Evolutionary conservation across 2,888 invertebrate genomes (phyloP), one percentile per base, ranked within the genome.

Genomic region (Tanypteryx hageni): DNA sequence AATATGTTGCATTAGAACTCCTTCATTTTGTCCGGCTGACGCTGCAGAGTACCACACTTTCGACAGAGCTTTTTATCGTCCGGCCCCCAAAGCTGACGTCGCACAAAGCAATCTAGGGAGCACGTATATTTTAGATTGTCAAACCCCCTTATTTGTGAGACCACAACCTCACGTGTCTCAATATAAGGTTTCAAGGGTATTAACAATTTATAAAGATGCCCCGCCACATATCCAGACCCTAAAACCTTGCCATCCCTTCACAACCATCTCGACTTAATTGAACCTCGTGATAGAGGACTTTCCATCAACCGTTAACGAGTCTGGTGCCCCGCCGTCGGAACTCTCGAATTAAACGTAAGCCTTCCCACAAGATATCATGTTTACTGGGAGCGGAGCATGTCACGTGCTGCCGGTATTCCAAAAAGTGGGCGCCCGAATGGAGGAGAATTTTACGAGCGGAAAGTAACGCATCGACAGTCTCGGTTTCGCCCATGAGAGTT

Each of bases 401-500:
- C 76, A 22, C 76, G 18, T 18, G 76, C 22, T 11, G 76, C 76
- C 22, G 8, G 22, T 27, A 76, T 64, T 18, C 64, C 64, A n/a
- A 64, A 64, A 44, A 5, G 44, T 44, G 44, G 1, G 44, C 64
- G 64, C 8, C 68, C n/a, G 68, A 68, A 68, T n/a, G 4, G 18
- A 76, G 27, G 18, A 76, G 27, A 76, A 76, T 76, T 76, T 76
- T 27, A 76, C 76, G 27, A 76, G 76, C 27, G 76, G 76, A 76
- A 13, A 27, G 18, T 22, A 4, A 18, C 18, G 18, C 5, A 18
- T 7, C 13, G 18, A 61, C n/a, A n/a, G 18, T 68, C 22, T 76
- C 22, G 27, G 22, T 76, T 22, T 27, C 76, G 22, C 11, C 76
- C 11, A 76, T 10, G 16, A 76, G 76, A 76, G 27, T 22, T 13